Evolutionary conservation across 2,113 vertebrate species (phyloP).

Genomic region (Rhizomys pruinosus): DNA sequence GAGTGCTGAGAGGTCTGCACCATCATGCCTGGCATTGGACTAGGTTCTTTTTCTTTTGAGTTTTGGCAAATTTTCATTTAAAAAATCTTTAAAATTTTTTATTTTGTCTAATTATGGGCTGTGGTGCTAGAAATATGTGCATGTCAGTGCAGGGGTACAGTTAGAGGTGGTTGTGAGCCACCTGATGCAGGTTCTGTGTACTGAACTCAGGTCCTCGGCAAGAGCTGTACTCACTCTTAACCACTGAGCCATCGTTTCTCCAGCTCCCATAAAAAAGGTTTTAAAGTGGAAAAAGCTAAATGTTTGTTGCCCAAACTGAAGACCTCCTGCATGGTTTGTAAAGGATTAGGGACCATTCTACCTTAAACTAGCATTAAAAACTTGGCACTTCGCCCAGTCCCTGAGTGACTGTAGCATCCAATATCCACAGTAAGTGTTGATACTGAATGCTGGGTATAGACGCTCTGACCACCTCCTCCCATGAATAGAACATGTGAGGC

Average conservation of each 20-base stretch:
- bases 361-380: too few relatives aligned
- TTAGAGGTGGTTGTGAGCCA: not conserved
- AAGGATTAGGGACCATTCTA: not conserved
- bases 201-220: not conserved
- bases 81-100: not conserved
- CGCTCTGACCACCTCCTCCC: not conserved
- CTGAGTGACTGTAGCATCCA: not conserved
- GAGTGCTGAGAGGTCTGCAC: too few relatives aligned
- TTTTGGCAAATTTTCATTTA: conserved; percentile 31
- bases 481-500: not conserved
- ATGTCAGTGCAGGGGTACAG: not conserved
- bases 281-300: not conserved
- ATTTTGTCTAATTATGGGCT: not conserved
- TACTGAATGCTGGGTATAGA: not conserved
- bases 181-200: not conserved
- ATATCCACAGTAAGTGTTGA: not conserved
- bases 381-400: not conserved
- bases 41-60: conserved; percentile 5
- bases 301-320: not conserved
- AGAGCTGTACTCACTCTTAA: not conserved
- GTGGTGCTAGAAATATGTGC: not conserved
- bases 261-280: not conserved
- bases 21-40: not conserved
- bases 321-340: not conserved
- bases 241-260: not conserved